Percentiles rank a stretch among this genome's conserved stretches.
These are phyloP conservation scores for Melanotaenia nigrans DNA, from an alignment of 2,797 vertebrate species.

Conservation along the genomic window DNA sequence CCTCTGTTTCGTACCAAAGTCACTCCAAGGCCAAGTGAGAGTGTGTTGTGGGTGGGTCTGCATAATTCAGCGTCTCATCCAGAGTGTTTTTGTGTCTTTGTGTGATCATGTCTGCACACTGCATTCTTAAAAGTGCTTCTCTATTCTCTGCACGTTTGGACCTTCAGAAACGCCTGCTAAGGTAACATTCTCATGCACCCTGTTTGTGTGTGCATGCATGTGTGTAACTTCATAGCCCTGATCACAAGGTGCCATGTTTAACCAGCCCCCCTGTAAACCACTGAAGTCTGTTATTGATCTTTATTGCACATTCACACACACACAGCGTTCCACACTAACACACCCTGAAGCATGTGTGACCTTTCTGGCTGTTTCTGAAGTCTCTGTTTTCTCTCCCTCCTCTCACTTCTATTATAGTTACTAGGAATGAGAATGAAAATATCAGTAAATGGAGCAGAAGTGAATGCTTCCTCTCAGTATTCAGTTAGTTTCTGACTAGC, in stretches of 20 bases:
- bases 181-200: constrained; percentile 40
- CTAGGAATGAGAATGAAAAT: constrained; percentile 45
- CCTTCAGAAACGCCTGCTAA: constrained; percentile 62
- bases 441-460: constrained; percentile 71
- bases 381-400: constrained; percentile 6
- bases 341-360: constrained; percentile 52
- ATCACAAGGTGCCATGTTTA: constrained; percentile 59
- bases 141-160: constrained; percentile 54
- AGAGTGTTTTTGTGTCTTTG: constrained; percentile 15
- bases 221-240: constrained; percentile 36
- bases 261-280: constrained; percentile 49
- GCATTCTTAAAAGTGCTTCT: constrained; percentile 30
- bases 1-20: constrained; percentile 56
- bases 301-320: constrained; percentile 18
- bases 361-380: constrained; percentile 45
- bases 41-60: constrained; percentile 57
- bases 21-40: constrained; percentile 48
- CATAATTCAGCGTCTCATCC: constrained; percentile 70
- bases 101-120: constrained; percentile 8
- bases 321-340: constrained; percentile 10
- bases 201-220: constrained; percentile 17
- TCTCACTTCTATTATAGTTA: constrained; percentile 26
- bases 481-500: constrained; percentile 34
- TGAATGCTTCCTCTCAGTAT: constrained; percentile 63
- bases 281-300: constrained; percentile 57